A percentile compares a stretch with the other conserved stretches of the same genome.
These are phyloP conservation scores for Cabera pusaria DNA, from an alignment of 2,888 invertebrate genomes.

Conservation along the genomic window DNA sequence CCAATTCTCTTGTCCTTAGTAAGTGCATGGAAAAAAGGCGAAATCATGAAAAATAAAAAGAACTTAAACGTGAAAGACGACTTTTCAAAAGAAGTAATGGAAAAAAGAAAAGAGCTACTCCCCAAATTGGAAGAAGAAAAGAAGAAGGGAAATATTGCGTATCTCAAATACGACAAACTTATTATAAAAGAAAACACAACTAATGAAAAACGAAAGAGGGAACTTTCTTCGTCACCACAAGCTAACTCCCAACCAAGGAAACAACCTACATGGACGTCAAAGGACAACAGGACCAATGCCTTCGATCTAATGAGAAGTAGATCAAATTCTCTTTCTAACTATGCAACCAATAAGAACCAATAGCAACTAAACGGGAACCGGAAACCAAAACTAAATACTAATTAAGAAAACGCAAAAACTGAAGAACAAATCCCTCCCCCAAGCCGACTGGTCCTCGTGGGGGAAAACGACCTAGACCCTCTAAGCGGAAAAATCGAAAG, in stretches of 20 bases:
- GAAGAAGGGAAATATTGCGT: conserved; percentile 1
- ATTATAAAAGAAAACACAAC: neutral
- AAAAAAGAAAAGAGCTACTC: neutral
- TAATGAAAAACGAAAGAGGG: no score
- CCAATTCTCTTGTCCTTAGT: no score
- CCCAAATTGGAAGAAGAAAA: neutral
- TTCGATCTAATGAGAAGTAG: conserved; percentile 24
- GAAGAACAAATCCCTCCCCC: conserved; percentile 12
- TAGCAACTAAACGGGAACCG: conserved; percentile 19
- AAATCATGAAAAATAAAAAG: no score
- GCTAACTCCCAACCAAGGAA: no score
- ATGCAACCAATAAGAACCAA: conserved; percentile 11
- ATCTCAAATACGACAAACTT: conserved; percentile 3
- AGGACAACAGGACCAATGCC: conserved; percentile 13
- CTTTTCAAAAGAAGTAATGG: neutral
- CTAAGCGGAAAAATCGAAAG: no score
- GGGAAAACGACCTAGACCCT: conserved; percentile 26
- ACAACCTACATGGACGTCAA: no score
- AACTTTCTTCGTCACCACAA: no score
- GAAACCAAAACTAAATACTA: conserved; percentile 14
- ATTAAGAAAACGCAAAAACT: no score
- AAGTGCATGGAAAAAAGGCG: no score
- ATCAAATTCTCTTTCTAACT: conserved; percentile 17
- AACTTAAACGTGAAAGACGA: neutral
- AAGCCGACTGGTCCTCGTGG: conserved; percentile 32